These are phyloP conservation scores for Protonibea diacanthus DNA, from an alignment of 2,797 vertebrate species.

Conservation along the genomic window DNA sequence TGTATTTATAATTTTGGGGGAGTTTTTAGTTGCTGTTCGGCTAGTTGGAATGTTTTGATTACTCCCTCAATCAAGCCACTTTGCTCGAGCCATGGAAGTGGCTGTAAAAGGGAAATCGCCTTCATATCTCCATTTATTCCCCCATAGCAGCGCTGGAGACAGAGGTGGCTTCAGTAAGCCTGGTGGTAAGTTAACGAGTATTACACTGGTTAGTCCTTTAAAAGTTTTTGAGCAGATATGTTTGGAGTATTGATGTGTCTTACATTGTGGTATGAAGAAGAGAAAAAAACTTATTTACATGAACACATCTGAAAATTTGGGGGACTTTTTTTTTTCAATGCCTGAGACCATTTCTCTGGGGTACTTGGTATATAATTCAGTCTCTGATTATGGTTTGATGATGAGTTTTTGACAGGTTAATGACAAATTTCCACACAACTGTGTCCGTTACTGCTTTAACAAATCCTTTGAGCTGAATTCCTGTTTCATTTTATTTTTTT, in stretches of 20 bases:
- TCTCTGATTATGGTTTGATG: slow-evolving; percentile 78
- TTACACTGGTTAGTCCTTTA: slow-evolving; percentile 99
- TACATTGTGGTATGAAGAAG: slow-evolving; percentile 77
- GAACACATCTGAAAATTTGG: slow-evolving; percentile 69
- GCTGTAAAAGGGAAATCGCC: slow-evolving; percentile 99
- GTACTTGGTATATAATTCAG: slow-evolving; percentile 76
- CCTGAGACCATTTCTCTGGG: slow-evolving; percentile 79
- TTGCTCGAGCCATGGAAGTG: slow-evolving; percentile 96
- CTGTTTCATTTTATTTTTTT: slow-evolving; percentile 40
- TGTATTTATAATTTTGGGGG: slow-evolving; percentile 71
- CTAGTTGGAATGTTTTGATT: slow-evolving; percentile 95
- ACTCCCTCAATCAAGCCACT: slow-evolving; percentile 95
- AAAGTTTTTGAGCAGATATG: slow-evolving; percentile 75
- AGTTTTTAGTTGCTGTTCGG: slow-evolving; percentile 73
- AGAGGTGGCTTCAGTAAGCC: slow-evolving; percentile 99
- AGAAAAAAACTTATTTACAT: slow-evolving; percentile 63
- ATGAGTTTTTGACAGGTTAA: slow-evolving; percentile 72
- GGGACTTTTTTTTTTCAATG: slow-evolving; percentile 63
- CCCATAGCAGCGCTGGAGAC: slow-evolving; percentile 99
- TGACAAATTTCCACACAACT: slow-evolving; percentile 67
- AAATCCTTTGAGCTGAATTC: slow-evolving; percentile 67
- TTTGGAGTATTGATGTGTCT: slow-evolving; percentile 71
- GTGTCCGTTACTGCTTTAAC: slow-evolving; percentile 62
- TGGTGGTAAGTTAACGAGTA: slow-evolving; percentile 99
- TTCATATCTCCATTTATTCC: slow-evolving; percentile 99